phyloP scores from a whole-genome alignment of 1,140 invertebrate species.

The Heliothis subflexa region DNA sequence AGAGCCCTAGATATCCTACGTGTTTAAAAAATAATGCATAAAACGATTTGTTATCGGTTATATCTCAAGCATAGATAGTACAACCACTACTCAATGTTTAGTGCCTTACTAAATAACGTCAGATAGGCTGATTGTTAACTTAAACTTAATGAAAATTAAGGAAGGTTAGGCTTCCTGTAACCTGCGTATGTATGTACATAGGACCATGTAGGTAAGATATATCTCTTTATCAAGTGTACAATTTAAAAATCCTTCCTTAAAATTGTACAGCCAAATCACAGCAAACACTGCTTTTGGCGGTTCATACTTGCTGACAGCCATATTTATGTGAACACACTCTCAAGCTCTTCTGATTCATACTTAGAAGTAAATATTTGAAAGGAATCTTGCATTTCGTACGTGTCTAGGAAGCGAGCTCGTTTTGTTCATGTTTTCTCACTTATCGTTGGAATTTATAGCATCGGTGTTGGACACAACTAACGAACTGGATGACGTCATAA shows the following conservation, averaged over 20 bases:
- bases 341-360: slow-evolving; percentile 5
- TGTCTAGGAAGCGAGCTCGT: slow-evolving; percentile 1
- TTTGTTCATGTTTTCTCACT: slow-evolving; percentile 22
- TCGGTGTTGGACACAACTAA: slow-evolving; percentile 1
- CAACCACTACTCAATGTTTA: too few species aligned
- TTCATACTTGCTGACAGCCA: background rate
- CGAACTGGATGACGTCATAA: slow-evolving; percentile 24
- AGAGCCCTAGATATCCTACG: background rate
- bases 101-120: too few species aligned
- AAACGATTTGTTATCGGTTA: too few species aligned
- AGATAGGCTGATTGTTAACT: too few species aligned
- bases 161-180: too few species aligned
- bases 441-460: slow-evolving; percentile 20
- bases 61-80: too few species aligned
- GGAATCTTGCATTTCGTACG: slow-evolving; percentile 30
- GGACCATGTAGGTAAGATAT: too few species aligned
- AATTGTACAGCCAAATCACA: background rate
- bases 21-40: too few species aligned
- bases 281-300: background rate
- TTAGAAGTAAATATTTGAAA: slow-evolving; percentile 18
- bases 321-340: background rate
- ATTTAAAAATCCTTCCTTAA: background rate
- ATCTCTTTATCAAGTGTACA: too few species aligned
- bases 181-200: too few species aligned
- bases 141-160: too few species aligned